phyloP scores from a whole-genome alignment of 2,113 vertebrate species.

The Dipodomys stephensi region DNA sequence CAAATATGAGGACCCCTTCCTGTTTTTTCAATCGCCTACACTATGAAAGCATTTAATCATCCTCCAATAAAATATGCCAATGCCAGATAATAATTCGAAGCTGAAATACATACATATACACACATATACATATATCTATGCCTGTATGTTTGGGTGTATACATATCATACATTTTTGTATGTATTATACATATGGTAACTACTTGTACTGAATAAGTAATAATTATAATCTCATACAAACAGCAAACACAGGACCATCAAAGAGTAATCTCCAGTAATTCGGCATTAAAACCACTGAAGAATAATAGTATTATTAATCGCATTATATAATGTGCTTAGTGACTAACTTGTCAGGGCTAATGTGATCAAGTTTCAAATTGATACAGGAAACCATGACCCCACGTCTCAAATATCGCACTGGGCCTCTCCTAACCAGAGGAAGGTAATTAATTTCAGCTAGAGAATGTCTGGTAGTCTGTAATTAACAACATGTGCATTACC shows the following conservation, averaged over 20 bases:
- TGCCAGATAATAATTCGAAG: conserved; percentile 29
- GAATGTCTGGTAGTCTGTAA: conserved; percentile 78
- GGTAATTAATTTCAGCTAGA: conserved; percentile 81
- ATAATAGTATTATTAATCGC: conserved; percentile 50
- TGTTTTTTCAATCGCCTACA: background rate
- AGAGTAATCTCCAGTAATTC: conserved; percentile 63
- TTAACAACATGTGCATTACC: conserved; percentile 77
- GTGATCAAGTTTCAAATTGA: conserved; percentile 71
- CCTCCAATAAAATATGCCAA: conserved; percentile 42
- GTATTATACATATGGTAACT: background rate
- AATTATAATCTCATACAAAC: conserved; percentile 35
- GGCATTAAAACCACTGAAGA: conserved; percentile 49
- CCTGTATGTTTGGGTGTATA: too few species aligned
- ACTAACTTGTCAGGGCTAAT: conserved; percentile 83
- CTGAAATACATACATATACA: background rate
- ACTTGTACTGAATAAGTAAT: background rate
- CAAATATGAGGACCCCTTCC: background rate
- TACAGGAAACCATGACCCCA: conserved; percentile 77
- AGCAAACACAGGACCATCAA: conserved; percentile 55
- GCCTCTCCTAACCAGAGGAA: conserved; percentile 75
- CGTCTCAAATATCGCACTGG: conserved; percentile 72
- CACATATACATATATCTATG: too few species aligned
- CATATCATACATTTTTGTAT: too few species aligned
- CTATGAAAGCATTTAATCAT: background rate
- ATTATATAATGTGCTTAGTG: conserved; percentile 51